Conservation (phyloP, 2,113 vertebrate genomes). For the Ranitomeya variabilis region DNA sequence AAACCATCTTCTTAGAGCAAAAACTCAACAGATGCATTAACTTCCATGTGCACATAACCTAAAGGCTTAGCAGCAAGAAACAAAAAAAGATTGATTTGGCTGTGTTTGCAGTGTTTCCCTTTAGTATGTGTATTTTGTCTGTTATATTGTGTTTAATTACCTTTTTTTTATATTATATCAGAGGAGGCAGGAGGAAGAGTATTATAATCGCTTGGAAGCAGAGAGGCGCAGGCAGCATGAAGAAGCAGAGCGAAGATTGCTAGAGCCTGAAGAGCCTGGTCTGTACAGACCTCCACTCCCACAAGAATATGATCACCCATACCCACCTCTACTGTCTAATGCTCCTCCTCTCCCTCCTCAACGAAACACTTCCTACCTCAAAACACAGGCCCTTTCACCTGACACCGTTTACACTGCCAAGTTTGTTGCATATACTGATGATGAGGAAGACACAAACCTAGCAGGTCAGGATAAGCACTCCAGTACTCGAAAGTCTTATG, state of each 20-base stretch:
- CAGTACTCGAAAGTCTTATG: conserved; percentile 85
- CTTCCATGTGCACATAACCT: too few species aligned
- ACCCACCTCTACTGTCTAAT: conserved; percentile 73
- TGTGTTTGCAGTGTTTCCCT: neutral
- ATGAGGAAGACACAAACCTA: conserved; percentile 79
- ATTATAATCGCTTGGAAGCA: conserved; percentile 95
- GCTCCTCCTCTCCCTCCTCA: conserved; percentile 94
- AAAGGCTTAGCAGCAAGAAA: too few species aligned
- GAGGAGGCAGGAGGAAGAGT: conserved; percentile 98
- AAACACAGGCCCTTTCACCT: conserved; percentile 95
- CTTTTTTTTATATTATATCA: conserved; percentile 69
- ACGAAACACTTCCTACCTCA: conserved; percentile 98
- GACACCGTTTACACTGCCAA: conserved; percentile 98
- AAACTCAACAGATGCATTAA: too few species aligned
- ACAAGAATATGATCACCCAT: conserved; percentile 88
- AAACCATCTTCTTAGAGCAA: too few species aligned
- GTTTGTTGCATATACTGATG: conserved; percentile 92
- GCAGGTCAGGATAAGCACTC: conserved; percentile 96
- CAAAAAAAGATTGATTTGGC: neutral
- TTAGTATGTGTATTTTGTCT: neutral
- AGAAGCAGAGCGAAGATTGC: conserved; percentile 90
- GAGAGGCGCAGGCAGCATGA: conserved; percentile 95
- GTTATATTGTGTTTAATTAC: neutral
- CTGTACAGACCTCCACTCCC: conserved; percentile 97
- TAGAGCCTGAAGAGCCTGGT: conserved; percentile 92